These are phyloP conservation scores for Morone chrysops DNA, from an alignment of 2,113 vertebrate species.

Conservation along the genomic window DNA sequence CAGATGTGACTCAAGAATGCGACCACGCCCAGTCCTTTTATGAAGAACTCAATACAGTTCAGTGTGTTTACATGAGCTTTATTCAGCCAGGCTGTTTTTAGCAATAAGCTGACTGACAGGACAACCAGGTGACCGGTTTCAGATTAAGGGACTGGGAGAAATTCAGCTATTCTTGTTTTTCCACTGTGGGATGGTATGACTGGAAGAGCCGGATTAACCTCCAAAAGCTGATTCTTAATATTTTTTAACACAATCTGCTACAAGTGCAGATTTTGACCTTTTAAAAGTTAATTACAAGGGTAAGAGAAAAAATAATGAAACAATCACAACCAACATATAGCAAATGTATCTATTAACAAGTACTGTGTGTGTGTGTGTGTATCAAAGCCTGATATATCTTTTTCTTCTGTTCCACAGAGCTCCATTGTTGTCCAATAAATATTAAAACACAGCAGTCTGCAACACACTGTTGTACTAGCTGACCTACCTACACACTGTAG, in stretches of 20 bases:
- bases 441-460: too few relatives aligned
- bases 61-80: background rate
- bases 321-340: background rate
- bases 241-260: background rate
- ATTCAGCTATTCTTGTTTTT: background rate
- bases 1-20: background rate
- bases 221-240: too few relatives aligned
- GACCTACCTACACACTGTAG: too few relatives aligned
- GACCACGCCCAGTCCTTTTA: constrained; percentile 1
- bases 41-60: background rate
- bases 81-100: background rate
- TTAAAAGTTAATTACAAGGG: background rate
- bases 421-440: background rate
- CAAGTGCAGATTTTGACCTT: background rate
- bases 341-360: background rate
- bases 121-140: background rate
- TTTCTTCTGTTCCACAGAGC: background rate
- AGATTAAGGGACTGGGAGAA: background rate
- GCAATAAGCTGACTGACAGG: too few relatives aligned
- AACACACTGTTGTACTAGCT: too few relatives aligned
- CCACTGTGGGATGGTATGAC: background rate
- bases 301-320: background rate
- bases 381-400: background rate
- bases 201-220: background rate
- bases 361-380: background rate